Evolutionary conservation across 1,140 invertebrate species (phyloP), one percentile per base, ranked within the genome.

Genomic region (Bombus pyrosoma): DNA sequence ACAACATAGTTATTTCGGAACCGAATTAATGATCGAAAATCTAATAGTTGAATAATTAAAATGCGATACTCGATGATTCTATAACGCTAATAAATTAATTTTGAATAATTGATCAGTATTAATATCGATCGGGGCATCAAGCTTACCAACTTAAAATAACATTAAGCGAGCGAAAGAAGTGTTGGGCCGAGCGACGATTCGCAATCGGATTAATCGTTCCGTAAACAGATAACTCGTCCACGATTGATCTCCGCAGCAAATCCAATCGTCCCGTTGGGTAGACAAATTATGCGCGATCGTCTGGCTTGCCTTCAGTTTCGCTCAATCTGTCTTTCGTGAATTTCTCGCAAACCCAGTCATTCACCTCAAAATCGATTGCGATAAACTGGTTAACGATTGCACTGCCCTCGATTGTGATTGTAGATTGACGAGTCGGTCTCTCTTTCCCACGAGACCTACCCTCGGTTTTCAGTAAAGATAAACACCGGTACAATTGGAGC

Each of bases 321-420:
- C 43, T 78, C 72, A 32, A 77, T 85, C 72, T 71, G 47, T 74
- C 77, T 85, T 72, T 72, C 77, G 74, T 53, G 43, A 71, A 43
- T 85, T 85, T 32, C 32, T 66, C 37, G 34, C n/a, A 41, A 83
- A 62, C 18, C 18, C 18, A 53, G 47, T 53, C 47, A 22, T 53
- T 53, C 47, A 37, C 62, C 71, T 71, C 59, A 77, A 82, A 88
- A 88, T 88, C 83, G 88, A 89, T 89, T 59, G 81, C 77, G 86
- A 89, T 86, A 88, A 89, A 88, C 80, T 71, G 74, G 81, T 87
- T 82, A 89, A 87, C 81, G 87, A 88, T 89, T 85, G 71, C 86
- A 47, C 86, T 59, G 75, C 15, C 64, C 76, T 81, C 78, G n/a
- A 74, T 89, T 66, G 47, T 59, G 66, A 69, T 89, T 89, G 68